A percentile compares a stretch with the other conserved stretches of the same genome.
Conservation (phyloP, 2,797 vertebrate species). For the Antennarius maculatus region DNA sequence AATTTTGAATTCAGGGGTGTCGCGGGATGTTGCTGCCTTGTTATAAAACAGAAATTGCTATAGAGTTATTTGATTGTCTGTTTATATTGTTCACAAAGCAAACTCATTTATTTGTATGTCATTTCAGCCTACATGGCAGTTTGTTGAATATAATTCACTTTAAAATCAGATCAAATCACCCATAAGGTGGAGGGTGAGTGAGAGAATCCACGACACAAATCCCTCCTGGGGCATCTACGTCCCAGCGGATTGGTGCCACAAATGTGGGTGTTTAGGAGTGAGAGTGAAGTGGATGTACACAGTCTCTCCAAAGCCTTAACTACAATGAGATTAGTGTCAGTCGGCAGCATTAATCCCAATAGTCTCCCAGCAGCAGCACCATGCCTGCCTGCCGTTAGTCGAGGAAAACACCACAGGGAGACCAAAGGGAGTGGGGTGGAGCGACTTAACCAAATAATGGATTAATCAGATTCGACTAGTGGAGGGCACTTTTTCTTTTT, state of each 20-base stretch:
- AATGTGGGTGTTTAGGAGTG: conserved; percentile 62
- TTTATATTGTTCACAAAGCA: not conserved
- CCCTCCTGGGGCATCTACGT: conserved; percentile 42
- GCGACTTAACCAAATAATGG: conserved; percentile 72
- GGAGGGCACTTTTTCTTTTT: conserved; percentile 37
- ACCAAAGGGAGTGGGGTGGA: conserved; percentile 51
- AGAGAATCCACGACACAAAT: conserved; percentile 54
- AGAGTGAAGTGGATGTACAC: conserved; percentile 73
- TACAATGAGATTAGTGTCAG: conserved; percentile 84
- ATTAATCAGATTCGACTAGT: conserved; percentile 64
- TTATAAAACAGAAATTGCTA: not conserved
- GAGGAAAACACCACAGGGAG: conserved; percentile 59
- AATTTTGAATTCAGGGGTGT: no score
- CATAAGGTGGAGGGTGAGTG: conserved; percentile 44
- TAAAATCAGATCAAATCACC: conserved; percentile 40
- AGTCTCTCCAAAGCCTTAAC: conserved; percentile 77
- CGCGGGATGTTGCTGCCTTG: no score
- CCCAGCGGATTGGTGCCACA: conserved; percentile 63
- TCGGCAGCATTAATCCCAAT: conserved; percentile 80
- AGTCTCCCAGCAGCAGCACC: conserved; percentile 69
- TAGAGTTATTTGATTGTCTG: not conserved
- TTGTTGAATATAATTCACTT: conserved; percentile 16
- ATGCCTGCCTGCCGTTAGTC: conserved; percentile 68
- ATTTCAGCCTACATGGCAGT: no score
- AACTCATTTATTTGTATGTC: not conserved